Conservation (phyloP, 1,140 invertebrate species). For the Dufourea novaeangliae region DNA sequence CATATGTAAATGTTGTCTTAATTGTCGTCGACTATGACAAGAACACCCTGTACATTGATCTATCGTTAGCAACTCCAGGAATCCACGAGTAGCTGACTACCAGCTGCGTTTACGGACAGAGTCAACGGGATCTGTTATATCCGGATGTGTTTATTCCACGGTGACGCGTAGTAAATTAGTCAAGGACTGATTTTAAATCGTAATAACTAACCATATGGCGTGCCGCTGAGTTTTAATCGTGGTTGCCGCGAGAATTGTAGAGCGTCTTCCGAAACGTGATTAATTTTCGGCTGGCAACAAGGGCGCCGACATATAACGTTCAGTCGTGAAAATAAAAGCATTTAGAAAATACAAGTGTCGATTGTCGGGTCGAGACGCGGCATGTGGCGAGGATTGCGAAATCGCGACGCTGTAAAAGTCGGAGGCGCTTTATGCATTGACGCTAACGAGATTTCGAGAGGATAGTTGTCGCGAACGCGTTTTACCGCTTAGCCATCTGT, state of each 20-base stretch:
- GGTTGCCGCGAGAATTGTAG: neutral
- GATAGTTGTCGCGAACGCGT: neutral
- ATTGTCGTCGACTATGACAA: neutral
- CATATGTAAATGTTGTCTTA: neutral
- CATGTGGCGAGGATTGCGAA: neutral
- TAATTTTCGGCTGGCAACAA: neutral
- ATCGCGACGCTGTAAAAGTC: conserved; percentile 4
- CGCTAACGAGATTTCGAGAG: conserved; percentile 17
- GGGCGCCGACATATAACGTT: neutral
- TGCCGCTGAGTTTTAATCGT: neutral
- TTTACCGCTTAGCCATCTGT: conserved; percentile 34
- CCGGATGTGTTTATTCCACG: conserved; percentile 9
- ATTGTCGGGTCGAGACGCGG: neutral
- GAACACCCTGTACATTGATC: neutral
- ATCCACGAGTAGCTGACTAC: neutral
- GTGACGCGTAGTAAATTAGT: conserved; percentile 27
- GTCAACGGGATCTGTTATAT: conserved; percentile 17
- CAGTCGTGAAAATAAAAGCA: neutral
- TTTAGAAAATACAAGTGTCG: neutral
- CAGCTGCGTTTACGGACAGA: neutral
- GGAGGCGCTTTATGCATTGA: neutral
- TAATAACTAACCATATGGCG: neutral
- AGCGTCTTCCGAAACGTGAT: neutral
- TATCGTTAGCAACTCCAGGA: neutral
- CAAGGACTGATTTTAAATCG: neutral